Base-by-base conservation (phyloP, 2,113 vertebrate species). In the Pelmatolapia mariae region DNA sequence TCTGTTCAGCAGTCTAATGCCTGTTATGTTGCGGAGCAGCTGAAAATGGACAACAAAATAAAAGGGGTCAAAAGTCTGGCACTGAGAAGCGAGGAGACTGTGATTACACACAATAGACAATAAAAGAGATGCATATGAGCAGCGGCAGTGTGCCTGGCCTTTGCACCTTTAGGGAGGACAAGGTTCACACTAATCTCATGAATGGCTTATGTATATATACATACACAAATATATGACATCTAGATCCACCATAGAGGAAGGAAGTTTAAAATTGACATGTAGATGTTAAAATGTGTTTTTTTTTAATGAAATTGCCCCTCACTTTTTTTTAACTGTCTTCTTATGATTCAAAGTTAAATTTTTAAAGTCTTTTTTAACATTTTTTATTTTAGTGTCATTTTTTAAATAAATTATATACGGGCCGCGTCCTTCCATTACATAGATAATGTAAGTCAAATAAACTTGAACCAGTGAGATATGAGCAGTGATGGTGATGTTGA, bases 21-120 rank as follows among this genome's bases (percentile, higher is more conserved):
- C 90, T 89, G 94, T 93, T 95, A 90, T 92, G 93, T 92, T 90
- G 90, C 33, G 84, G 93, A 95, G 96, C 95, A 95, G 95, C 95
- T 96, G 96, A 94, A 95, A 96, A 94, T 86, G 95, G 96, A 96
- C 94, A 89, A 93, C 84, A 83, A 94, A 93, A 96, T 95, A 95
- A 95, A 95, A 95, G 95, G 91, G 96, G 96, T 97, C 96, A 97
- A 95, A 96, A 96, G 96, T 96, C 95, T 96, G 87, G 80, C 90
- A 82, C 54, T 43, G 94, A 90, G 94, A 84, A 88, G 92, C 84
- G 82, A 85, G 90, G 94, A 95, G 92, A 90, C 94, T 88, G 93
- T 89, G 91, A 94, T 93, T 90, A 91, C 86, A 93, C 92, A 97
- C 96, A 96, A 96, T 95, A 94, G 96, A 95, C 93, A 93, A 96